A percentile compares a stretch with the other conserved stretches of the same genome.
Evolutionary conservation across 2,888 invertebrate genomes (phyloP).

Genomic region (Rhagium mordax): DNA sequence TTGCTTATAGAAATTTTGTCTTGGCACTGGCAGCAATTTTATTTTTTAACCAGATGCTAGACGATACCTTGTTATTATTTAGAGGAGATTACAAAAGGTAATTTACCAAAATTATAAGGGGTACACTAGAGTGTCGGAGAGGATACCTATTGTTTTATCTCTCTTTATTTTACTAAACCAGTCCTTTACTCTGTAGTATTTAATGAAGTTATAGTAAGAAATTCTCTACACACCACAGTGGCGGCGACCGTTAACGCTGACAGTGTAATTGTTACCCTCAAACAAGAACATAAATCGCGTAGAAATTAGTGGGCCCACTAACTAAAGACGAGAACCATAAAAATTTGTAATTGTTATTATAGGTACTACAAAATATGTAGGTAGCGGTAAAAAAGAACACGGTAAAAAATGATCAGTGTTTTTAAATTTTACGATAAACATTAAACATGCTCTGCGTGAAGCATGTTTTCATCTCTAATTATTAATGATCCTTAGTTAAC

Average conservation of each 20-base stretch:
- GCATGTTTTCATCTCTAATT: background rate
- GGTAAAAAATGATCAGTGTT: slow-evolving; percentile 11
- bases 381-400: slow-evolving; percentile 2
- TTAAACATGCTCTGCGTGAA: slow-evolving; percentile 2
- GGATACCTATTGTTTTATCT: slow-evolving; percentile 17
- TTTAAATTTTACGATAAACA: slow-evolving; percentile 9
- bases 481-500: background rate
- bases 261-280: slow-evolving; percentile 20
- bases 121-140: slow-evolving; percentile 48
- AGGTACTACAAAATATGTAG: slow-evolving; percentile 3
- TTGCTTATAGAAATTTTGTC: background rate
- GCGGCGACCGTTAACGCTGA: slow-evolving; percentile 8
- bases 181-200: background rate
- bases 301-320: slow-evolving; percentile 21
- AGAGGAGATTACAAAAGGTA: slow-evolving; percentile 48
- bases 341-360: slow-evolving; percentile 28
- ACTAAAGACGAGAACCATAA: slow-evolving; percentile 10
- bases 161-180: background rate
- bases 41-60: slow-evolving; percentile 40
- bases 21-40: background rate
- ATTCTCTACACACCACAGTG: slow-evolving; percentile 13
- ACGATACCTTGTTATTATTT: slow-evolving; percentile 38
- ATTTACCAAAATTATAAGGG: slow-evolving; percentile 56
- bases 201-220: slow-evolving; percentile 14
- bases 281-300: slow-evolving; percentile 19